Conservation (phyloP, 2,113 vertebrate genomes). For the Talpa occidentalis region DNA sequence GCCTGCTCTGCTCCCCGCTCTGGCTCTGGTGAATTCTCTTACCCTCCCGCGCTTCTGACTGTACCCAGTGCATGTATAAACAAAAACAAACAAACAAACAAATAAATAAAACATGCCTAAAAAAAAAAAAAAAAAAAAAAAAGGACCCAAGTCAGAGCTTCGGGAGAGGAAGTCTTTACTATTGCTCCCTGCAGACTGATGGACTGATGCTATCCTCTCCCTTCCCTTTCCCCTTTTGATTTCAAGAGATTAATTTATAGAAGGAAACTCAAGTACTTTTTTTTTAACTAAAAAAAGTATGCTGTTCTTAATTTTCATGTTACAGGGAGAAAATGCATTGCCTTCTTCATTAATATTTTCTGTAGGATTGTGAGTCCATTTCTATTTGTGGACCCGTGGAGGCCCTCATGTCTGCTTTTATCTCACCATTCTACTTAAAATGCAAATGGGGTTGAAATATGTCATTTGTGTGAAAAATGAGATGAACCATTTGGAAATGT, state of each 20-base stretch:
- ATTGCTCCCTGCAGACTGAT: not conserved
- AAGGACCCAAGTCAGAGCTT: constrained; percentile 2
- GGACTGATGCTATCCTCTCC: not conserved
- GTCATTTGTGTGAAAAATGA: constrained; percentile 46
- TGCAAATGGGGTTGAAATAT: constrained; percentile 35
- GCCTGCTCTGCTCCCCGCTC: no score
- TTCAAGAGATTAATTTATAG: constrained; percentile 1
- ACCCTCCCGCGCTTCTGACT: no score
- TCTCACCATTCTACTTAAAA: constrained; percentile 46
- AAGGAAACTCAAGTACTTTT: not conserved
- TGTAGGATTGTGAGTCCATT: not conserved
- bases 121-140: no score
- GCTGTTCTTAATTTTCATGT: not conserved
- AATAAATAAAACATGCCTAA: no score
- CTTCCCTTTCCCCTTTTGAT: not conserved
- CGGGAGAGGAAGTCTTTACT: not conserved
- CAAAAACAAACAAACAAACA: no score
- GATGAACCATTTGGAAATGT: constrained; percentile 31
- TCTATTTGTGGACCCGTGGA: constrained; percentile 23
- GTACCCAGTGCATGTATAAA: no score
- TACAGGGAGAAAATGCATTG: not conserved
- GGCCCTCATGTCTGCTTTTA: constrained; percentile 42
- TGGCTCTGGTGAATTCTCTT: no score
- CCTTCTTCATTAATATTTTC: not conserved
- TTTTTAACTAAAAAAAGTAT: not conserved